Evolutionary conservation across 2,888 invertebrate species (phyloP).

Genomic region (Folsomia manolachei): DNA sequence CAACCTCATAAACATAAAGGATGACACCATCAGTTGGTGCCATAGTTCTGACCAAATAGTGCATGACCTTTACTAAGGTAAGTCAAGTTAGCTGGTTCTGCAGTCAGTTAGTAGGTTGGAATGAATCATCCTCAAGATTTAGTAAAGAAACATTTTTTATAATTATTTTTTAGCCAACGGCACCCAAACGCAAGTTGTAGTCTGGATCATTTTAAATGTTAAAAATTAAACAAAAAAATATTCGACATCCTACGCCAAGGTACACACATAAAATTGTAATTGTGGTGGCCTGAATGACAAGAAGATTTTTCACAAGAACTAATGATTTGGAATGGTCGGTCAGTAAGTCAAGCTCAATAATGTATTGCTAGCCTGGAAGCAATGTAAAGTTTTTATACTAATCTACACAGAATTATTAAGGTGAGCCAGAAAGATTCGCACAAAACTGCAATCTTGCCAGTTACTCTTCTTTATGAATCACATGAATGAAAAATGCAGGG

Average conservation of each 20-base stretch:
- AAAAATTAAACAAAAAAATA: background rate
- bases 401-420: background rate
- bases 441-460: background rate
- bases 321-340: constrained; percentile 5
- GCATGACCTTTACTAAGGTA: background rate
- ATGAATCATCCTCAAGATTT: background rate
- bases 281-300: background rate
- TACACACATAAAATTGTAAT: background rate
- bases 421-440: no score
- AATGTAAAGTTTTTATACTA: background rate
- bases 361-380: background rate
- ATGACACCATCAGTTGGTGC: constrained; percentile 22
- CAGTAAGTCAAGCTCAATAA: background rate
- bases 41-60: constrained; percentile 8
- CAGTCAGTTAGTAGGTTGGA: background rate
- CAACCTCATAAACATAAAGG: background rate
- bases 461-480: constrained; percentile 65
- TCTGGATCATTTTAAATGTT: background rate
- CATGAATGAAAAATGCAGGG: constrained; percentile 82
- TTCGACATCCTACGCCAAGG: no score
- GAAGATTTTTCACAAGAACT: no score
- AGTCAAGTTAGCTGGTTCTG: background rate
- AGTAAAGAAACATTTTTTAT: background rate
- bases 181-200: background rate
- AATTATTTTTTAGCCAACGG: background rate